A percentile compares a stretch with the other conserved stretches of the same genome.
phyloP scores from a whole-genome alignment of 1,140 invertebrate species.

The Aphidius ervi region DNA sequence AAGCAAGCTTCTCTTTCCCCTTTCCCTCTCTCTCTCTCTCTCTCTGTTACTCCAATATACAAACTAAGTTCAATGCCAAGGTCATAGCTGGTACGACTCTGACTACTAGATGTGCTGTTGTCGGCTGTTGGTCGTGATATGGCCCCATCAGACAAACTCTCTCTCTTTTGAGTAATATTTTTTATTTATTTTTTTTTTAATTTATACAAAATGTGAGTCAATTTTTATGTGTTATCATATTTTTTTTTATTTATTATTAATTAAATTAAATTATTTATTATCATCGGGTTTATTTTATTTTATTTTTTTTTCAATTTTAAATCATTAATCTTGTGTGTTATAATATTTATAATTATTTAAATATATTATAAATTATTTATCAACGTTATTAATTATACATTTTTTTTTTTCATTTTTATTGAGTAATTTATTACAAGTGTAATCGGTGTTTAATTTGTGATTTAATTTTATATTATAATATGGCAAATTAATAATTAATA shows the following conservation, averaged over 20 bases:
- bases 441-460: no score
- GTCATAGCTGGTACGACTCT: conserved; percentile 40
- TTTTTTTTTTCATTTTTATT: no score
- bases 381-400: no score
- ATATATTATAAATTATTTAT: no score
- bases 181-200: conserved; percentile 5
- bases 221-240: conserved; percentile 4
- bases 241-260: neutral
- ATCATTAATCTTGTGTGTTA: no score
- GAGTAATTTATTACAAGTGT: no score
- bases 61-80: conserved; percentile 50
- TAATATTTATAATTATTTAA: no score
- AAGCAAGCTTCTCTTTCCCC: conserved; percentile 16
- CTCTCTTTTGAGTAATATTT: conserved; percentile 13
- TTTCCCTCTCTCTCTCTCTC: conserved; percentile 11
- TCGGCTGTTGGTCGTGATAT: conserved; percentile 31
- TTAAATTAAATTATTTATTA: no score
- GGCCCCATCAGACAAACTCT: conserved; percentile 27
- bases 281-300: no score
- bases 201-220: conserved; percentile 10
- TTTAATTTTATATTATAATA: no score
- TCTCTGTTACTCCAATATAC: conserved; percentile 23
- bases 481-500: no score
- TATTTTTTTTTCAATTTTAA: no score
- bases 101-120: conserved; percentile 37